A percentile compares a stretch with the other conserved stretches of the same genome.
phyloP scores from a whole-genome alignment of 2,113 vertebrate species.

The Podarcis cretensis region DNA sequence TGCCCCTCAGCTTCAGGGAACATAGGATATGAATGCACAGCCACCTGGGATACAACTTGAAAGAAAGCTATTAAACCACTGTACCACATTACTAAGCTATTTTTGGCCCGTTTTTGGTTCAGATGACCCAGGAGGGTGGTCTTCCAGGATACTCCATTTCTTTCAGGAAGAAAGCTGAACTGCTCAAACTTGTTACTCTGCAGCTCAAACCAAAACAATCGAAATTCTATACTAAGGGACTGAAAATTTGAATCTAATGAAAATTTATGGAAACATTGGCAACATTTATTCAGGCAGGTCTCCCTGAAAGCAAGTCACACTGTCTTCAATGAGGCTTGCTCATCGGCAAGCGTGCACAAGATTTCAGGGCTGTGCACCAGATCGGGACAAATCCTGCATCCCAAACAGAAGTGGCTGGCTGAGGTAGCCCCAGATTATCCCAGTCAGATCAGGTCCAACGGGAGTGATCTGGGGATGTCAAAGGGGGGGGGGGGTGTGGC shows the following conservation, averaged over 20 bases:
- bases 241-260: background rate
- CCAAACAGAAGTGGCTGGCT: too few relatives aligned
- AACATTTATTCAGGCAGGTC: background rate
- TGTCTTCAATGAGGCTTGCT: background rate
- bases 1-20: background rate
- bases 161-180: background rate
- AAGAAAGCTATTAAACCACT: background rate
- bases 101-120: background rate
- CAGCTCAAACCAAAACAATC: background rate
- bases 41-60: background rate
- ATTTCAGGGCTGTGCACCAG: background rate
- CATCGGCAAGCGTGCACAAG: background rate
- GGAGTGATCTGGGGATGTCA: too few relatives aligned
- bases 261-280: background rate
- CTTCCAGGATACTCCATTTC: background rate
- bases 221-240: background rate
- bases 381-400: too few relatives aligned
- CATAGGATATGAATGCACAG: background rate
- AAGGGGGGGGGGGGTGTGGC: too few relatives aligned
- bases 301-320: background rate
- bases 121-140: background rate
- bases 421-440: too few relatives aligned
- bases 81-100: background rate
- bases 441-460: too few relatives aligned
- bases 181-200: background rate